phyloP scores from a whole-genome alignment of 2,888 invertebrate genomes.

The Cephus sareptanus region DNA sequence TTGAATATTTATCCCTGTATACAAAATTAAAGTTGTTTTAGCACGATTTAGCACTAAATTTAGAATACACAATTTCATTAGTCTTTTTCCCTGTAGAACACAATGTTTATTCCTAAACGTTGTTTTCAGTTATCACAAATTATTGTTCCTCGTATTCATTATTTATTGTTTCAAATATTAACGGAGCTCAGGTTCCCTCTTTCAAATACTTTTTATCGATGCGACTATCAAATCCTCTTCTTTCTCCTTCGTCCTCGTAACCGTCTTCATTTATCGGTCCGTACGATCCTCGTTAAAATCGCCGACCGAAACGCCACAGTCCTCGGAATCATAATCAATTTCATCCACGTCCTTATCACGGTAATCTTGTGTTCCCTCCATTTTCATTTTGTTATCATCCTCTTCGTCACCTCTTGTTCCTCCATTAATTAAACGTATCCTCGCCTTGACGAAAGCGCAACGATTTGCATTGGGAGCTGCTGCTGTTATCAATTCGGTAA shows the following conservation, averaged over 20 bases:
- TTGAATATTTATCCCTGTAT: constrained; percentile 54
- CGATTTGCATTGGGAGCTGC: constrained; percentile 45
- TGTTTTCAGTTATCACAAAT: constrained; percentile 63
- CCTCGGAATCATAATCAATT: no score
- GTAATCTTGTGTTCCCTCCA: not conserved
- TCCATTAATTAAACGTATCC: constrained; percentile 45
- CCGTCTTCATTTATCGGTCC: no score
- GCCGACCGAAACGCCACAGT: no score
- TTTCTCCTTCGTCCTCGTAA: not conserved
- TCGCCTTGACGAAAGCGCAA: constrained; percentile 38
- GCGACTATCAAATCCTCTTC: constrained; percentile 30
- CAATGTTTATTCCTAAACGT: constrained; percentile 62
- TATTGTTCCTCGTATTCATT: constrained; percentile 61
- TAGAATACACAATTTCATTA: constrained; percentile 59
- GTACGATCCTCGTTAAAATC: no score
- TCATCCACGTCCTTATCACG: no score
- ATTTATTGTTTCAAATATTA: constrained; percentile 37
- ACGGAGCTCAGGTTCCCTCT: constrained; percentile 42
- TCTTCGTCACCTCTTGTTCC: no score
- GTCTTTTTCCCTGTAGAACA: constrained; percentile 59
- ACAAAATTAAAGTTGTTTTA: constrained; percentile 61
- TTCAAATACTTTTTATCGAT: constrained; percentile 45
- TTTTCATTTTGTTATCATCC: not conserved
- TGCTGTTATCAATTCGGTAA: constrained; percentile 33
- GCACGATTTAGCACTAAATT: constrained; percentile 62